Percentiles rank a stretch among this genome's conserved stretches.
Evolutionary conservation across 2,888 invertebrate genomes (phyloP).

Genomic region (Alloplasta piceator): DNA sequence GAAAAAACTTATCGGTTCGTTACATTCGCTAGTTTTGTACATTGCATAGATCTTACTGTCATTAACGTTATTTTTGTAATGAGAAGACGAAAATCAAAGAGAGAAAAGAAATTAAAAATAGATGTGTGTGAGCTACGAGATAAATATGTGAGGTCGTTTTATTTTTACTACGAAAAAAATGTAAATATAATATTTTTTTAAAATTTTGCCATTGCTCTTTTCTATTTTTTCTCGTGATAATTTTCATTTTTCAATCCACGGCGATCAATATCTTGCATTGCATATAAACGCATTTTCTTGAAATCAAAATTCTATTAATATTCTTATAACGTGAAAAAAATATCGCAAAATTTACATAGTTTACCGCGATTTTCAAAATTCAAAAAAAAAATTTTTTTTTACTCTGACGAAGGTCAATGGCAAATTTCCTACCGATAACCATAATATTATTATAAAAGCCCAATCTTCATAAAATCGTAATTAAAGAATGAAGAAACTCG

Average conservation of each 20-base stretch:
- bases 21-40: constrained; percentile 52
- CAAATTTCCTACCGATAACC: too few species aligned
- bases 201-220: background rate
- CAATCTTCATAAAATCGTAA: too few species aligned
- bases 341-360: too few species aligned
- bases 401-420: too few species aligned
- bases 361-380: too few species aligned
- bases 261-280: too few species aligned
- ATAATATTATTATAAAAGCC: constrained; percentile 8
- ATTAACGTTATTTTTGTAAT: constrained; percentile 54
- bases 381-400: too few species aligned
- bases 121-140: background rate
- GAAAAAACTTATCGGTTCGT: constrained; percentile 34
- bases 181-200: constrained; percentile 13
- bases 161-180: constrained; percentile 10
- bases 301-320: too few species aligned
- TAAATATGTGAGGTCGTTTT: constrained; percentile 6
- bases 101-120: constrained; percentile 5
- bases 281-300: too few species aligned
- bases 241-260: too few species aligned
- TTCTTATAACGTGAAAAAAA: too few species aligned
- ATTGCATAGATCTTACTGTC: constrained; percentile 48
- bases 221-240: too few species aligned
- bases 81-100: background rate
- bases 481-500: constrained; percentile 3